Base-by-base conservation (phyloP, 2,113 vertebrate species). In the Leptocoma aspasia region DNA sequence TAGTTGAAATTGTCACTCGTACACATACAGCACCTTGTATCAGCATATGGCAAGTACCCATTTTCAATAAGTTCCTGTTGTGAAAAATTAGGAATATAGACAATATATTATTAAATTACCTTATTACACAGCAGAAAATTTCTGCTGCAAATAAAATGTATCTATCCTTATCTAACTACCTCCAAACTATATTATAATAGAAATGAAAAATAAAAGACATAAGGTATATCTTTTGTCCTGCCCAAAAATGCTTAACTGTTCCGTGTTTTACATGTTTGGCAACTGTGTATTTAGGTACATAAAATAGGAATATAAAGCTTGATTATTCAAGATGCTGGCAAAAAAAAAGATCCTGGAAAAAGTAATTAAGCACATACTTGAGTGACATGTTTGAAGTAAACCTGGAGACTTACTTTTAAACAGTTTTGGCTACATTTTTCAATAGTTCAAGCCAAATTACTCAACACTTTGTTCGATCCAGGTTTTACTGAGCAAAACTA, bases 361-460 rank as follows among this genome's bases (percentile, higher is more conserved):
- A 80, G 8, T 85, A 93, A 93, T 90, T 96, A 89, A 70, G 47
- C 33, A 66, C 59, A 86, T 95, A 54, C 16, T 78, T 77, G 33
- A 93, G 24, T 83, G 33, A 15, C 54, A 70, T n/a, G 30, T 89
- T 96, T 90, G 59, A 93, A 82, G 59, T 76, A 92, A 90, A 95
- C 63, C 14, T 53, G 33, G 44, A 83, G 54, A 90, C 39, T 42
- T 80, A 49, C 15, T 92, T 93, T 93, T 73, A 80, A 94, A 95
- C 3, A 59, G 21, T 73, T 94, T 93, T 77, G 71, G 89, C 54
- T 73, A 22, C 35, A 61, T 59, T 83, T 95, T 86, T 92, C 39
- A 83, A 30, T 59, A 83, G 23, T 63, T 83, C 35, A 59, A 87
- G 78, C 78, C 75, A 95, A 77, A 84, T 89, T 90, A 37, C 77